Evolutionary conservation across 2,888 invertebrate species (phyloP).

Genomic region (Osmoderma eremita): DNA sequence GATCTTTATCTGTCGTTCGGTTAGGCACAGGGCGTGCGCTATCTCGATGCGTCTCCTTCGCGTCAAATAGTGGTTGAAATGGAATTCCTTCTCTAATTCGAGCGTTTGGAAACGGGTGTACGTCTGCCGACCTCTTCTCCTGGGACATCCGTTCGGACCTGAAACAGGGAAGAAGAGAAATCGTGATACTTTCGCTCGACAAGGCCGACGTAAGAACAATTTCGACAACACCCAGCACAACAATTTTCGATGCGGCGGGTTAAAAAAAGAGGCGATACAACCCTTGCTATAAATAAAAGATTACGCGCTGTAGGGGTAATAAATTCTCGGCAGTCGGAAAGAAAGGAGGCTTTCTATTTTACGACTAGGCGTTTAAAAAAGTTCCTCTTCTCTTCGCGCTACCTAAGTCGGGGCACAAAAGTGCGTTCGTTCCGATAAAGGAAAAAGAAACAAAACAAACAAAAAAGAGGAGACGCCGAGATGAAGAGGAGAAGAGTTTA

Average conservation of each 20-base stretch:
- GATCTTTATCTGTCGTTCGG: constrained; percentile 96
- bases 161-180: constrained; percentile 64
- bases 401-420: constrained; percentile 36
- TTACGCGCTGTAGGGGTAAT: constrained; percentile 49
- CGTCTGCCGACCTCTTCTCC: constrained; percentile 94
- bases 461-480: constrained; percentile 13
- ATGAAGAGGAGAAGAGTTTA: constrained; percentile 47
- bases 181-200: constrained; percentile 28
- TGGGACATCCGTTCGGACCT: constrained; percentile 96
- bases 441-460: background rate
- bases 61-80: constrained; percentile 97
- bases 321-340: constrained; percentile 45
- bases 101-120: constrained; percentile 98
- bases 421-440: constrained; percentile 2
- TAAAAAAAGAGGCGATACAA: constrained; percentile 29
- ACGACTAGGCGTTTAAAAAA: constrained; percentile 45
- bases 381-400: constrained; percentile 22
- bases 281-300: constrained; percentile 44
- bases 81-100: constrained; percentile 98
- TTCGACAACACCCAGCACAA: too few species aligned
- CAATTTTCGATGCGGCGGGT: background rate
- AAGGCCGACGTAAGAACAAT: constrained; percentile 9
- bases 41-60: constrained; percentile 96
- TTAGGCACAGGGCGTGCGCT: constrained; percentile 94
- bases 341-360: constrained; percentile 54